Evolutionary conservation across 2,797 vertebrate species (phyloP), one percentile per base, ranked within the genome.

Genomic region (Tenualosa thibaudeaui): DNA sequence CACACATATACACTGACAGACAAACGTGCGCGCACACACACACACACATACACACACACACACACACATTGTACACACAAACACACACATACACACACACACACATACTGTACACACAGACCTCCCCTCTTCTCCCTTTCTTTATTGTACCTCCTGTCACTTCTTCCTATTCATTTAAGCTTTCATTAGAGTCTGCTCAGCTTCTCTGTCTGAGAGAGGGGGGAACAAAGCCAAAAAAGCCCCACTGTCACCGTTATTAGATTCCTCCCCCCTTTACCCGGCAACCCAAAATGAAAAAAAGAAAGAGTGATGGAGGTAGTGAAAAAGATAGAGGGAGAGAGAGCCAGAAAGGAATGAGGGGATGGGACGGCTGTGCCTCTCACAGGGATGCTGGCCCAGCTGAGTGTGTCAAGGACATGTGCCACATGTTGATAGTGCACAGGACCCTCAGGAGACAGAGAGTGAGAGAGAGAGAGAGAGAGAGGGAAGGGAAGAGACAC

Each of bases 171-270:
- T 98, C 97, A 97, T 97, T 98, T 99, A 98, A 98, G 97, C 97
- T 98, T 98, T 98, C 97, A 98, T 98, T 98, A 98, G 95, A 96
- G 96, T 96, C 96, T 96, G 96, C 95, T 95, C 96, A 96, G 96
- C 94, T 94, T 96, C 95, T 95, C 95, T 96, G 95, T 96, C 95
- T 96, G 92, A 92, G 94, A 93, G 94, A 91, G 92, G 92, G 94
- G 31, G 95, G 96, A 96, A 95, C 94, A 96, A 96, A 95, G 96
- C 96, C 94, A 97, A 97, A 97, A 96, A 94, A 94, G 91, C 96
- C 96, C 95, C 96, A 97, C 97, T 97, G 97, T 97, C 97, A 98
- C 96, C 97, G 96, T 99, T 98, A 99, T 98, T 99, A 98, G 97
- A 99, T 98, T 99, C 97, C 96, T 97, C 93, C 10, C 95, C 96